These are phyloP conservation scores for Epizoanthus stellaris DNA, from an alignment of 92 coral and sea anemone genomes.

Conservation along the genomic window DNA sequence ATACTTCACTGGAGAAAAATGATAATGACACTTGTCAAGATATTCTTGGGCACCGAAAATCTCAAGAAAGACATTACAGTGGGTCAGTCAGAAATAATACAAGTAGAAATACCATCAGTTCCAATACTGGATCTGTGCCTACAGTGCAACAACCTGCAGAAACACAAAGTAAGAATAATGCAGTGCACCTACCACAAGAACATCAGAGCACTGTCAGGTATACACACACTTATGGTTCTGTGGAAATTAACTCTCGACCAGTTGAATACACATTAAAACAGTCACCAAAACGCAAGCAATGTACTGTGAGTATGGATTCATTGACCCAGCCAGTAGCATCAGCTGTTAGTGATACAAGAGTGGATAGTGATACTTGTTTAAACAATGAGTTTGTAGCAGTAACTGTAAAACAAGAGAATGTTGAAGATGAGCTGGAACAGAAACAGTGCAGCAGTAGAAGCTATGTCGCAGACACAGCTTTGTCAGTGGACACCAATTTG, in stretches of 20 bases:
- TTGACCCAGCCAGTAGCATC: conserved; percentile 2
- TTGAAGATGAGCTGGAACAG: conserved; percentile 18
- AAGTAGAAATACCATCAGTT: background rate
- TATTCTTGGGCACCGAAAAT: background rate
- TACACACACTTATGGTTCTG: background rate
- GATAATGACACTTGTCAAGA: background rate
- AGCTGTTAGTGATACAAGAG: background rate
- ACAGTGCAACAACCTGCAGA: conserved; percentile 1
- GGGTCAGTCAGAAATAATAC: background rate
- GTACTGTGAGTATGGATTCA: background rate
- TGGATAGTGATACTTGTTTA: too few relatives aligned
- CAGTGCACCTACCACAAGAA: background rate
- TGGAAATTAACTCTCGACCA: background rate
- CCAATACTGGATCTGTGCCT: background rate
- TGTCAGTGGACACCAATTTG: background rate
- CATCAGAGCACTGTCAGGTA: background rate
- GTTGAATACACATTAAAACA: background rate
- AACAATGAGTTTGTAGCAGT: background rate
- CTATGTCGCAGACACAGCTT: background rate
- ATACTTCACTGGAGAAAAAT: background rate
- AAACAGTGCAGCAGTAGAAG: background rate
- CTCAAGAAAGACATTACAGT: background rate
- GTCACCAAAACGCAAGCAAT: background rate
- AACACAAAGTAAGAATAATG: background rate
- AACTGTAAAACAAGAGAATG: conserved; percentile 27